Evolutionary conservation across 1,140 invertebrate genomes (phyloP), one percentile per base, ranked within the genome.

Genomic region (Drosophila trapezifrons): DNA sequence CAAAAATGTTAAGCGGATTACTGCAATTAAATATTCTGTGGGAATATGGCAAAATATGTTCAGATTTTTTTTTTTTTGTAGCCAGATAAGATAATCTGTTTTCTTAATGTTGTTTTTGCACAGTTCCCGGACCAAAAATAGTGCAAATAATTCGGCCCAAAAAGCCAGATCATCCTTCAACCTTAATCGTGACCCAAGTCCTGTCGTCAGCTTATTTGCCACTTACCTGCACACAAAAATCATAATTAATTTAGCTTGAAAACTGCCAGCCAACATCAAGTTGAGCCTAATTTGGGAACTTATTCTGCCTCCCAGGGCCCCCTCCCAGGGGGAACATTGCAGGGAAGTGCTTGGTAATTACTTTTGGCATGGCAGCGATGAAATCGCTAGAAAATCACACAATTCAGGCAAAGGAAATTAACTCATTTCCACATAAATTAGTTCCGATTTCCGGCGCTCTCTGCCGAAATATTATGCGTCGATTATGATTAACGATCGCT

Each of bases 341-440:
- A 37, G 49, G 75, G 84, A 89, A 83, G 79, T 87, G 72, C 49
- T 64, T 73, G 67, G 84, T 87, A 87, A 89, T 89, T 87, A 80
- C 66, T 62, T 72, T 76, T 49, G 75, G 69, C 54, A 47, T 37
- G 54, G 52, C 64, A 38, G 49, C 84, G 45, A 89, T 87, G 84
- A 87, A 89, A 89, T 87, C 84, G 82, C 80, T 87, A 87, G 69
- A 87, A 87, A 87, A 89, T 87, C 85, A 77, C 76, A 87, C 73
- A 89, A 84, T 89, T 82, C 54, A 80, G 80, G 76, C 86, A 78
- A 84, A 80, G 83, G 84, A 87, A 87, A 87, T 87, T 89, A 87
- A 87, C 84, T 87, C 84, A 87, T 87, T 87, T 87, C 84, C 84
- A 80, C 84, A 84, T 90, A 87, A 87, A 87, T 87, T 87, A 87